phyloP scores from a whole-genome alignment of 2,113 vertebrate species.

The Rhynchomys soricoides region DNA sequence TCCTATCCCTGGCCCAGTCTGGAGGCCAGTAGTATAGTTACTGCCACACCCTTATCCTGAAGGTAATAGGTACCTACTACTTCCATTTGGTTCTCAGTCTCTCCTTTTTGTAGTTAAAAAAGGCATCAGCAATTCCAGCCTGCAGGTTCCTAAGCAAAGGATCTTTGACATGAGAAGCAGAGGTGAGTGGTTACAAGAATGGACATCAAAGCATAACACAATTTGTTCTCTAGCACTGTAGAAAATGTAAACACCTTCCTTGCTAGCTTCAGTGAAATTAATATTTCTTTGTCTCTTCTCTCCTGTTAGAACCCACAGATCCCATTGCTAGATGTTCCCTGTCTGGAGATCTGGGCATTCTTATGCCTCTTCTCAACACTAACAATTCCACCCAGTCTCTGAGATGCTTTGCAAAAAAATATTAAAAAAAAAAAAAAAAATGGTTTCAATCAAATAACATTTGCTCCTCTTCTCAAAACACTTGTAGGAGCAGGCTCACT shows the following conservation, averaged over 20 bases:
- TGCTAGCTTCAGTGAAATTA: background rate
- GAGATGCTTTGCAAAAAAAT: background rate
- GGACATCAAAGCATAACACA: background rate
- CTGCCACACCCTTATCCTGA: background rate
- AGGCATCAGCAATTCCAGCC: background rate
- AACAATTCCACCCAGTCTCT: background rate
- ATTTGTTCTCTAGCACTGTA: background rate
- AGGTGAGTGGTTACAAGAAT: background rate
- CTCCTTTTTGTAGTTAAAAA: background rate
- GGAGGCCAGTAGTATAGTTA: background rate
- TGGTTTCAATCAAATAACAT: background rate
- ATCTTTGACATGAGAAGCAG: background rate
- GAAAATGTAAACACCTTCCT: background rate
- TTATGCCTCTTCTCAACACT: background rate
- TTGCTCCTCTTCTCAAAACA: background rate
- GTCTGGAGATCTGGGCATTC: background rate
- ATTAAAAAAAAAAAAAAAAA: background rate
- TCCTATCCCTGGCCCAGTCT: background rate
- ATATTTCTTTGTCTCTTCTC: background rate
- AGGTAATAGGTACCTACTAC: background rate
- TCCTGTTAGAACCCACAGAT: background rate
- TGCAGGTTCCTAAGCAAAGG: background rate
- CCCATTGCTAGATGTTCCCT: background rate
- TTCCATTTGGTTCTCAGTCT: constrained; percentile 11
- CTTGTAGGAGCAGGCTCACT: background rate